Evolutionary conservation across 2,113 vertebrate species (phyloP).

Genomic region (Lepisosteus oculatus): DNA sequence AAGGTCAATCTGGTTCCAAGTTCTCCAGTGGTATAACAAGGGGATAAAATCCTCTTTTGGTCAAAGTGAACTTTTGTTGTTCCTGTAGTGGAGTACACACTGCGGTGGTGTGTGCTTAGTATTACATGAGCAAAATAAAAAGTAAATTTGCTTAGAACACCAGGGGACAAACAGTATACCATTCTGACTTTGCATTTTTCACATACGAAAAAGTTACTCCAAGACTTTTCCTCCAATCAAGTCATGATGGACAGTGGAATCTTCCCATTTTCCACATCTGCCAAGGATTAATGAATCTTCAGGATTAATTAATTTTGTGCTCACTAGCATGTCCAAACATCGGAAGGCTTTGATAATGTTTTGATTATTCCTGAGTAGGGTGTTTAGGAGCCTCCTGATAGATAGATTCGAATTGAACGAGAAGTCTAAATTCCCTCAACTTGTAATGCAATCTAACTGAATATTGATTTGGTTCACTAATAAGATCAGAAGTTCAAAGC

Average conservation of each 20-base stretch:
- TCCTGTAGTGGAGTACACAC: too few relatives aligned
- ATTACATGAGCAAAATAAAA: too few relatives aligned
- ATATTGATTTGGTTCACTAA: constrained; percentile 64
- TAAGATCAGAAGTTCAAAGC: constrained; percentile 68
- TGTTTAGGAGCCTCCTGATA: constrained; percentile 52
- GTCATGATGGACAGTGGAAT: neutral
- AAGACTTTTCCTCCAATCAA: too few relatives aligned
- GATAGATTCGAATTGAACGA: constrained; percentile 56
- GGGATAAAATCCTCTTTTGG: too few relatives aligned
- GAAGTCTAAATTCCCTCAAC: constrained; percentile 50
- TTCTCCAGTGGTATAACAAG: too few relatives aligned
- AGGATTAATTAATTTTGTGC: constrained; percentile 46
- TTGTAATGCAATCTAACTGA: constrained; percentile 53
- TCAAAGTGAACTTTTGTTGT: too few relatives aligned
- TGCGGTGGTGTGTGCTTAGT: too few relatives aligned
- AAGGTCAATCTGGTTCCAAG: too few relatives aligned
- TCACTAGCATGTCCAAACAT: constrained; percentile 53
- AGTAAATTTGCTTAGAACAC: too few relatives aligned
- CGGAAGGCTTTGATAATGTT: constrained; percentile 51
- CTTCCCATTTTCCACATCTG: constrained; percentile 28
- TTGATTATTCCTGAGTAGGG: constrained; percentile 47
- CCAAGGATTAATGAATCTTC: constrained; percentile 31
- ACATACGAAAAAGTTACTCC: too few relatives aligned
- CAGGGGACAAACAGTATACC: too few relatives aligned
- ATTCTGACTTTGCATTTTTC: too few relatives aligned